Base-by-base conservation (phyloP, 2,888 invertebrate genomes). In the Eilema griseolum region DNA sequence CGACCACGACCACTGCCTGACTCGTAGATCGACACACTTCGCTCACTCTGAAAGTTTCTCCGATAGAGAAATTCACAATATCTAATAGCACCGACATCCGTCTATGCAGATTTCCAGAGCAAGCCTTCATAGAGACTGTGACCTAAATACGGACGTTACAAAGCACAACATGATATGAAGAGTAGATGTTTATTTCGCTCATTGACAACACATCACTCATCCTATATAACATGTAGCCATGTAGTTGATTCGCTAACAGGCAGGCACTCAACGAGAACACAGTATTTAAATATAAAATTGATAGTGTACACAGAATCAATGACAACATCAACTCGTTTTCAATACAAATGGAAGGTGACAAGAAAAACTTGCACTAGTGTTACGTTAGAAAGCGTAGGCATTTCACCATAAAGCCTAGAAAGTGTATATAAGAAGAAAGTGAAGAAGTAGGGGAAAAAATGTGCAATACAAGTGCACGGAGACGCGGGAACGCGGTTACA, bases 81-180 rank as follows among this genome's bases (percentile, higher is more conserved):
- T 93, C 92, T 93, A 93, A 93, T 92, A 91, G 90, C 91, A 88
- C 91, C 89, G 80, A 93, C 93, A 94, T 94, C 94, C 94, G 94
- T 93, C 93, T 94, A 94, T 94, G 94, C 93, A 94, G 93, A 94
- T 94, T 94, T 93, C 93, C 93, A 93, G 93, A 94, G 91, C 93
- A 89, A 91, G 88, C 90, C 91, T 92, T 89, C 90, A 90, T 87
- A 85, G 85, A 88, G 87, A 89, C 83, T 84, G 82, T 89, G 92
- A 92, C 92, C 94, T 92, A 93, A 93, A 93, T 93, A 91, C 78
- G 86, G 85, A 83, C 85, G 80, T 83, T 87, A 92, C 89, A 90
- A 89, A 89, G 88, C 87, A 81, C 66, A 52, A 26, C 78, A 77
- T n/a, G n/a, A n/a, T 86, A 85, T 82, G 81, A 86, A 85, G 85